Base-by-base conservation (phyloP, 2,888 invertebrate genomes). In the Norana najaformis region DNA sequence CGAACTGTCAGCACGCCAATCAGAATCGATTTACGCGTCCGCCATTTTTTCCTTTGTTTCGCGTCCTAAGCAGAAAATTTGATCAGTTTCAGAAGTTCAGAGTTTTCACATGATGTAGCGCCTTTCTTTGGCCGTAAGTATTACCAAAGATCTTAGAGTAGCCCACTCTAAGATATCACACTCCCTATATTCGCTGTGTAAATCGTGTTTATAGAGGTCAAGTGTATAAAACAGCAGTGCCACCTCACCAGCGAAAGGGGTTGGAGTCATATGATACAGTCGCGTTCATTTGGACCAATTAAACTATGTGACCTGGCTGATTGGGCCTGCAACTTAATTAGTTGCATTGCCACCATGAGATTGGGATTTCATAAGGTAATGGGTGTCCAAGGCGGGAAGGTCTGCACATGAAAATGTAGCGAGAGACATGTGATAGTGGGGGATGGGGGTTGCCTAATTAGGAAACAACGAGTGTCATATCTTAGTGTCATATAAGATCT, bases 41-140 rank as follows among this genome's bases (percentile, higher is more conserved):
- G 69, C 69, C 69, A 69, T 69, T 69, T 69, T 69, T 69, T n/a
- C 69, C 69, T n/a, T 69, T 69, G 69, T 69, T 69, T 69, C n/a
- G 30, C 69, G 69, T 69, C 69, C n/a, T 5, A 30, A 11, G 69
- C 69, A 69, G n/a, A 69, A 69, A n/a, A n/a, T n/a, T 69, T 1
- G 69, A 69, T 30, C 69, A 69, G 23, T 69, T 69, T 69, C 16
- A n/a, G 13, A 69, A n/a, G 69, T n/a, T 69, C 69, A 69, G 69
- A 69, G 69, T n/a, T 69, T 69, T 69, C 69, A 69, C 69, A 69
- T 11, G n/a, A 69, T 30, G 69, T n/a, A 69, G 30, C 6, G 69
- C 30, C 30, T 69, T 69, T 69, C 69, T 69, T 69, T n/a, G 69
- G 69, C n/a, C 69, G 69, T 69, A n/a, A 69, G 69, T n/a, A 69